phyloP scores from a whole-genome alignment of 1,140 invertebrate species.

The Zaprionus davidi region DNA sequence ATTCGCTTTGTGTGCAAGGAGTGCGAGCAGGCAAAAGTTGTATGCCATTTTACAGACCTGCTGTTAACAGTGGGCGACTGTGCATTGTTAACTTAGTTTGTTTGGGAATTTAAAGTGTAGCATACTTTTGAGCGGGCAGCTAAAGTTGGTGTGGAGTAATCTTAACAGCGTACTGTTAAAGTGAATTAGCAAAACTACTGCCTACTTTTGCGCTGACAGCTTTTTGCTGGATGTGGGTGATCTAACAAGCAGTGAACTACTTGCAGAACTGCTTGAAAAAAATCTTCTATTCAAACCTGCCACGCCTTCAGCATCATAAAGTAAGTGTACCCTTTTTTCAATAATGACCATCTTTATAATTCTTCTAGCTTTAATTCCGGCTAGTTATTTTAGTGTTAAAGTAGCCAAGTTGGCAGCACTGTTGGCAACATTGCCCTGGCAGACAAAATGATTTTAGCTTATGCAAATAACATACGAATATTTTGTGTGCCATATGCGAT shows the following conservation, averaged over 20 bases:
- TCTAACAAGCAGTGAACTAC: too few relatives aligned
- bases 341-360: too few relatives aligned
- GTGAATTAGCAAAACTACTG: background rate
- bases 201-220: background rate
- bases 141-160: background rate
- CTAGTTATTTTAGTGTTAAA: too few relatives aligned
- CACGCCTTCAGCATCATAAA: too few relatives aligned
- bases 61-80: background rate
- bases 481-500: background rate
- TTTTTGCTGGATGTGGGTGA: background rate
- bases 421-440: background rate
- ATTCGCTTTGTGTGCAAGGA: background rate
- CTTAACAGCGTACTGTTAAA: background rate
- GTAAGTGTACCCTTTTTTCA: too few relatives aligned
- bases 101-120: background rate
- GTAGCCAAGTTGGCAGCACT: background rate
- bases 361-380: too few relatives aligned
- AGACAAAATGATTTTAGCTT: background rate
- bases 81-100: background rate
- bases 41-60: background rate
- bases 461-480: conserved; percentile 1
- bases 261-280: too few relatives aligned
- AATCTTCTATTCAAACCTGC: too few relatives aligned
- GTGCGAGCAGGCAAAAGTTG: background rate
- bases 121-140: conserved; percentile 11